Conservation (phyloP, 2,797 vertebrate genomes). For the Anguilla obscura region DNA sequence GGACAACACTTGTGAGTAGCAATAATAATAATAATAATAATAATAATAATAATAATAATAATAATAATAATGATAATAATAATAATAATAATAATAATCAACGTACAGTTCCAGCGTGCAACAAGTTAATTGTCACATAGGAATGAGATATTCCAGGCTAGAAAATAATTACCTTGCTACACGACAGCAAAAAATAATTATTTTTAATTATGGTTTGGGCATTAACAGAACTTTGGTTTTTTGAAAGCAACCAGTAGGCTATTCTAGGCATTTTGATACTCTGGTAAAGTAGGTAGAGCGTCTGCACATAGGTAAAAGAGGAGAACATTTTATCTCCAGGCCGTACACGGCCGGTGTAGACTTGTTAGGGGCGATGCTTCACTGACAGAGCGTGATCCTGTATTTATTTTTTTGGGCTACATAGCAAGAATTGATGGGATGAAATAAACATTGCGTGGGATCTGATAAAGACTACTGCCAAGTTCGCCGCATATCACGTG, state of each 20-base stretch:
- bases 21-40: background rate
- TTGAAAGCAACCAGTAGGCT: conserved; percentile 14
- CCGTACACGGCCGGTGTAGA: conserved; percentile 28
- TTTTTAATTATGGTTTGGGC: conserved; percentile 16
- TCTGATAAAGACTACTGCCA: conserved; percentile 18
- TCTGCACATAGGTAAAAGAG: conserved; percentile 23
- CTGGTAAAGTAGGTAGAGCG: background rate
- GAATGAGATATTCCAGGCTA: background rate
- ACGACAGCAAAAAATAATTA: background rate
- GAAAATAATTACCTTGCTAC: background rate
- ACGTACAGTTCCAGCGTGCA: conserved; percentile 16
- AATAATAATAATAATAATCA: background rate
- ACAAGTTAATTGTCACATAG: background rate
- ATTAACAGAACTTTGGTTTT: conserved; percentile 31
- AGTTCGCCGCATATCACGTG: conserved; percentile 1
- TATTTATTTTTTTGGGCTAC: conserved; percentile 30
- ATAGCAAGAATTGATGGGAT: conserved; percentile 23
- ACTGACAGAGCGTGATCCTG: conserved; percentile 27
- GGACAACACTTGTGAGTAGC: background rate
- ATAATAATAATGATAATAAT: conserved; percentile 2
- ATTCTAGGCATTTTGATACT: conserved; percentile 7
- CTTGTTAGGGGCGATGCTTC: conserved; percentile 37
- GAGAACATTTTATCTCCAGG: conserved; percentile 32
- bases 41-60: conserved; percentile 8
- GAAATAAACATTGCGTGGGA: conserved; percentile 25